phyloP scores from a whole-genome alignment of 2,113 vertebrate genomes.

The Hyaena hyaena region DNA sequence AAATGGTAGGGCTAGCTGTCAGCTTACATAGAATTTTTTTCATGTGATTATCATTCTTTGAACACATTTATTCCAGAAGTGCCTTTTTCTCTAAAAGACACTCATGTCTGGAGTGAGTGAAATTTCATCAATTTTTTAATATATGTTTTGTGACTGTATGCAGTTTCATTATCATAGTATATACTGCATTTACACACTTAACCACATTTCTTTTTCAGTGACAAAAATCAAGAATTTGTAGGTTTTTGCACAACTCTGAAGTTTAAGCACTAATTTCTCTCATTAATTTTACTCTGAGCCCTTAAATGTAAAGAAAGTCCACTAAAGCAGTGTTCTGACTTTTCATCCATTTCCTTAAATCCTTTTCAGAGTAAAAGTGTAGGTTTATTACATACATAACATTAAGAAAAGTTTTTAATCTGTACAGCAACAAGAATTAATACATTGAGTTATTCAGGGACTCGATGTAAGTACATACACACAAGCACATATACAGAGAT shows the following conservation, averaged over 20 bases:
- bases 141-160: neutral
- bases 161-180: slow-evolving; percentile 15
- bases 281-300: slow-evolving; percentile 6
- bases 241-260: slow-evolving; percentile 28
- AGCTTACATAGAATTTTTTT: slow-evolving; percentile 14
- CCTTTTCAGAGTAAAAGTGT: neutral
- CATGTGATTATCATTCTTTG: neutral
- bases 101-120: neutral
- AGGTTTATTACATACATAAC: neutral
- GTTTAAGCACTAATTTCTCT: slow-evolving; percentile 52
- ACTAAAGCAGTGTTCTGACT: neutral
- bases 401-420: neutral
- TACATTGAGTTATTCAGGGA: slow-evolving; percentile 33
- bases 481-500: neutral
- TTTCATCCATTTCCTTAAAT: slow-evolving; percentile 17
- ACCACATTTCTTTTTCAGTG: slow-evolving; percentile 23
- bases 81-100: slow-evolving; percentile 46
- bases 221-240: slow-evolving; percentile 45
- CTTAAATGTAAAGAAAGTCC: slow-evolving; percentile 35
- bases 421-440: neutral
- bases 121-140: slow-evolving; percentile 42
- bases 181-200: slow-evolving; percentile 13
- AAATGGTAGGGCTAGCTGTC: neutral
- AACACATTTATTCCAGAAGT: slow-evolving; percentile 47
- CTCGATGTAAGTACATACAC: neutral